Conservation (phyloP, 2,113 vertebrate genomes). For the Laticauda laticaudata region DNA sequence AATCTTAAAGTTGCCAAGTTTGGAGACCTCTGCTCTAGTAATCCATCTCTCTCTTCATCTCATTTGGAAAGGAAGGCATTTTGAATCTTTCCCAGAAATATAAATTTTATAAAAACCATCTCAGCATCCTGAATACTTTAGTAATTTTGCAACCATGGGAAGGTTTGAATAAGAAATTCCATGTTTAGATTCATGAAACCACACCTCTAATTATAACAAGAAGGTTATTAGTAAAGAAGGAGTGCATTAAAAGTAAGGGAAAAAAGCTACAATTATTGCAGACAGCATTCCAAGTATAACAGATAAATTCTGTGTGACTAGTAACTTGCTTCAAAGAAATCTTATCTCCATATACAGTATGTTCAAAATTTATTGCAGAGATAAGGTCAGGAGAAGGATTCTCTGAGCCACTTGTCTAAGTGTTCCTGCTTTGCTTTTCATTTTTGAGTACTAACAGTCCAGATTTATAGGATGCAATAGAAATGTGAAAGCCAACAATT, state of each 20-base stretch:
- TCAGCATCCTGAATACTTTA: not conserved
- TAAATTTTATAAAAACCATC: not conserved
- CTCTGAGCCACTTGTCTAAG: not conserved
- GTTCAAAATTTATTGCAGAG: not conserved
- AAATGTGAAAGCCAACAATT: not conserved
- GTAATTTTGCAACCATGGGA: not conserved
- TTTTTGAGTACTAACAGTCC: not conserved
- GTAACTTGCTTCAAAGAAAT: not conserved
- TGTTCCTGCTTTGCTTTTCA: not conserved
- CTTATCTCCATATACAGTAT: not conserved
- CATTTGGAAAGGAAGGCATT: not conserved
- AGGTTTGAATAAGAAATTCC: not conserved
- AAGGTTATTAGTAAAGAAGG: not conserved
- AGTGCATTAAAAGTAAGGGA: not conserved
- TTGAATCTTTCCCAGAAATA: not conserved
- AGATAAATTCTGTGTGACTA: not conserved
- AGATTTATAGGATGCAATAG: not conserved
- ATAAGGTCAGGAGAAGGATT: not conserved
- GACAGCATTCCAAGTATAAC: not conserved
- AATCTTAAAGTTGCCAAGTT: no score
- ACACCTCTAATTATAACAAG: not conserved
- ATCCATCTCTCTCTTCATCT: not conserved
- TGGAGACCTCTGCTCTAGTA: not conserved
- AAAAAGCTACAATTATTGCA: not conserved
- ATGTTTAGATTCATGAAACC: not conserved